Evolutionary conservation across 2,797 vertebrate genomes (phyloP), one percentile per base, ranked within the genome.

Genomic region (Bovichtus diacanthus): DNA sequence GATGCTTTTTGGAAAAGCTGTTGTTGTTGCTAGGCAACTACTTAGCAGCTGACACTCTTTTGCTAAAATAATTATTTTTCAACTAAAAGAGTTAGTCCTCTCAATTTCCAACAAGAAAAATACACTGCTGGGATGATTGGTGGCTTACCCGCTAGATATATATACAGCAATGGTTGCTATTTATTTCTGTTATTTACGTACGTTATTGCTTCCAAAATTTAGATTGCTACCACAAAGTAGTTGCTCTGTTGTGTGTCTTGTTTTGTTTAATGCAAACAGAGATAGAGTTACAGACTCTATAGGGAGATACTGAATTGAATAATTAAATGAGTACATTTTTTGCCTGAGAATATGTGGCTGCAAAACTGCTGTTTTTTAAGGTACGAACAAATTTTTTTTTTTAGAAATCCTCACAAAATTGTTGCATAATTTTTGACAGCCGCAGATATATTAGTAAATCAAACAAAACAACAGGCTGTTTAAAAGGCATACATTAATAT

Each of bases 1-100:
- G 87, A 93, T 87, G 88, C 90, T 93, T 90, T 92, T 91, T 81
- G 79, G 82, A 79, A 82, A 91, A 82, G 83, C 88, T 90, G 85
- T 91, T 92, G 86, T 87, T 91, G 91, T 93, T 94, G 92, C 93
- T 90, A 85, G 76, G 92, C 92, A 91, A 94, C 92, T 83, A 84
- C 62, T 76, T 49, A 81, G 83, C 69, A 83, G 31, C 31, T 75
- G 81, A 80, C 75, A 82, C 81, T 90, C 81, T 84, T 87, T 88
- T 84, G 64, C 76, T 82, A 85, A 88, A 92, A 86, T 34, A 90
- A 83, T 84, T 60, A 79, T 81, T 88, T 68, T 88, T 84, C 56
- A 90, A 90, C 85, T 89, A 84, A 91, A 88, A 87, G 78, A 77
- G 70, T 87, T 90, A 86, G 64, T 84, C 81, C 82, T 88, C 89